phyloP scores from a whole-genome alignment of 1,140 invertebrate genomes.

The Bactericera cockerelli region DNA sequence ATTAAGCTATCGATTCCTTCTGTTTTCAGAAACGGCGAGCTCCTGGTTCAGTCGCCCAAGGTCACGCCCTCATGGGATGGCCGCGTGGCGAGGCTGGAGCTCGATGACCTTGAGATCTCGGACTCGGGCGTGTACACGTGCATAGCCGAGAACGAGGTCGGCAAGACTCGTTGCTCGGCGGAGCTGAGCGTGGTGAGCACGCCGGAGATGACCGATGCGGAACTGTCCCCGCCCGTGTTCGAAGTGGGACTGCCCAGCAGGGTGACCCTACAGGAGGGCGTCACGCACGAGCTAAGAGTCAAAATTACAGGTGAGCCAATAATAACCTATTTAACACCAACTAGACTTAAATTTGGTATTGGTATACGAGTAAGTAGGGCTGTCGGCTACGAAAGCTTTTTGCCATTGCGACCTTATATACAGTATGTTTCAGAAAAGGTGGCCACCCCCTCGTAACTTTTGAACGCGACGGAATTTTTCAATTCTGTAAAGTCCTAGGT shows the following conservation, averaged over 20 bases:
- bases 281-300: constrained; percentile 39
- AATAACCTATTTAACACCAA: neutral
- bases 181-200: constrained; percentile 30
- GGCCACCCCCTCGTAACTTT: no score
- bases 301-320: constrained; percentile 32
- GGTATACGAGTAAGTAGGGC: no score
- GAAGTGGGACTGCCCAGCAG: constrained; percentile 30
- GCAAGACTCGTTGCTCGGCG: constrained; percentile 38
- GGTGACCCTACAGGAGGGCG: constrained; percentile 38
- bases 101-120: constrained; percentile 32
- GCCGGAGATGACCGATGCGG: constrained; percentile 19
- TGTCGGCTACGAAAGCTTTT: no score
- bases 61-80: constrained; percentile 29
- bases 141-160: constrained; percentile 48
- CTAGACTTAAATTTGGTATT: no score
- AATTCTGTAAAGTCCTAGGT: no score
- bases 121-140: constrained; percentile 53
- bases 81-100: constrained; percentile 32
- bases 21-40: constrained; percentile 34
- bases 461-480: no score
- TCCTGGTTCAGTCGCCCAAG: constrained; percentile 29
- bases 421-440: no score
- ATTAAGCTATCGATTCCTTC: no score
- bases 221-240: constrained; percentile 33
- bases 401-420: no score